Percentiles rank a stretch among this genome's conserved stretches.
phyloP scores from a whole-genome alignment of 1,140 invertebrate species.

The Cyrtorhinus lividipennis region DNA sequence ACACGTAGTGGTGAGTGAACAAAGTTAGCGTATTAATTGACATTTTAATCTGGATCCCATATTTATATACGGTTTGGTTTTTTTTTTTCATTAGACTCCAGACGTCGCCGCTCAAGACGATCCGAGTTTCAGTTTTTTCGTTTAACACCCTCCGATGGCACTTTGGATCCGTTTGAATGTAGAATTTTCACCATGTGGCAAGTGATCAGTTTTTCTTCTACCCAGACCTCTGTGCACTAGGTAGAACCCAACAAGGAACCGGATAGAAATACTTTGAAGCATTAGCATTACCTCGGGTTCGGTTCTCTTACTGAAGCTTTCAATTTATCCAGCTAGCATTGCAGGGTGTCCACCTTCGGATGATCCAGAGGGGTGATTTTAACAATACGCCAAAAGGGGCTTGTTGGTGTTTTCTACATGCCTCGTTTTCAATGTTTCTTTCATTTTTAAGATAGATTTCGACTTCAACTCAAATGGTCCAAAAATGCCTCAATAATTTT shows the following conservation, averaged over 20 bases:
- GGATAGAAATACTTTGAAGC: not conserved
- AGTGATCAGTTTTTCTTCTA: constrained; percentile 16
- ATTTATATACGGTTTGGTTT: too few species aligned
- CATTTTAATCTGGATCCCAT: too few species aligned
- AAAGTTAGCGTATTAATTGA: too few species aligned
- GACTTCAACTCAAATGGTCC: too few species aligned
- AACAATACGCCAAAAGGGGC: not conserved
- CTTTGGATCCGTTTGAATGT: constrained; percentile 27
- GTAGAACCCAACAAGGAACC: too few species aligned
- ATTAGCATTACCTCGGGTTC: not conserved
- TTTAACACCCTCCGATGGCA: constrained; percentile 26
- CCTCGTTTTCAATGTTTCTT: too few species aligned
- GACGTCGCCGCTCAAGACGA: constrained; percentile 10
- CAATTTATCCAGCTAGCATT: not conserved
- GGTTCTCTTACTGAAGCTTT: not conserved
- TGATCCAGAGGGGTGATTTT: not conserved
- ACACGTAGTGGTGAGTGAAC: not conserved
- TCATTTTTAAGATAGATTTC: too few species aligned
- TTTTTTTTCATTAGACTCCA: too few species aligned
- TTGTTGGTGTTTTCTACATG: too few species aligned
- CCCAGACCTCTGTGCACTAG: too few species aligned
- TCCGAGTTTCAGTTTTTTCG: constrained; percentile 24
- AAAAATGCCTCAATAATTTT: too few species aligned
- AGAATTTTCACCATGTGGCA: constrained; percentile 26
- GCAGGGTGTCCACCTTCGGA: not conserved